Evolutionary conservation across 2,797 vertebrate species (phyloP).

Genomic region (Sorex maritimensis): DNA sequence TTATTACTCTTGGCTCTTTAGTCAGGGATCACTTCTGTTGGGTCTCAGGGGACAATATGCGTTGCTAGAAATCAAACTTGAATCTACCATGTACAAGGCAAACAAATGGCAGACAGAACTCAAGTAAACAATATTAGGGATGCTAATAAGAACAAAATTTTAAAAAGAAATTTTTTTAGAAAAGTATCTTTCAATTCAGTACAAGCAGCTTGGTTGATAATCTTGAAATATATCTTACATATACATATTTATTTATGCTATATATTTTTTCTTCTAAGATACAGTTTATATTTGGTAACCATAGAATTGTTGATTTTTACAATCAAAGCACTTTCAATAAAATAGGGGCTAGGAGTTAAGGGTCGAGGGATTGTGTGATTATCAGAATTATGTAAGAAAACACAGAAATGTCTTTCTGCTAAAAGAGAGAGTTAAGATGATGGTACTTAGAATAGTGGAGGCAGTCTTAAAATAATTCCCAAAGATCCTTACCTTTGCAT

Average conservation of each 20-base stretch:
- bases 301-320: not conserved
- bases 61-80: too few relatives aligned
- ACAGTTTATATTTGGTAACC: not conserved
- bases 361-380: not conserved
- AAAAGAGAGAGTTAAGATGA: not conserved
- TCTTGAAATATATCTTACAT: not conserved
- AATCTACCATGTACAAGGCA: too few relatives aligned
- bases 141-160: not conserved
- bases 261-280: not conserved
- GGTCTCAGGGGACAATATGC: too few relatives aligned
- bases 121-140: not conserved
- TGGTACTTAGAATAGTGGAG: not conserved
- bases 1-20: too few relatives aligned
- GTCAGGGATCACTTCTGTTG: not conserved
- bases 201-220: not conserved
- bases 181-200: not conserved
- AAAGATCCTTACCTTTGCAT: not conserved
- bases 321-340: not conserved
- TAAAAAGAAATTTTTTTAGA: constrained; percentile 33
- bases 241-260: too few relatives aligned
- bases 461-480: not conserved
- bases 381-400: not conserved
- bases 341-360: not conserved
- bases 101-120: not conserved
- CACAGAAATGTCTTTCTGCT: not conserved